These are phyloP conservation scores for Marasmarcha lunaedactyla DNA, from an alignment of 2,888 invertebrate genomes.

Conservation along the genomic window DNA sequence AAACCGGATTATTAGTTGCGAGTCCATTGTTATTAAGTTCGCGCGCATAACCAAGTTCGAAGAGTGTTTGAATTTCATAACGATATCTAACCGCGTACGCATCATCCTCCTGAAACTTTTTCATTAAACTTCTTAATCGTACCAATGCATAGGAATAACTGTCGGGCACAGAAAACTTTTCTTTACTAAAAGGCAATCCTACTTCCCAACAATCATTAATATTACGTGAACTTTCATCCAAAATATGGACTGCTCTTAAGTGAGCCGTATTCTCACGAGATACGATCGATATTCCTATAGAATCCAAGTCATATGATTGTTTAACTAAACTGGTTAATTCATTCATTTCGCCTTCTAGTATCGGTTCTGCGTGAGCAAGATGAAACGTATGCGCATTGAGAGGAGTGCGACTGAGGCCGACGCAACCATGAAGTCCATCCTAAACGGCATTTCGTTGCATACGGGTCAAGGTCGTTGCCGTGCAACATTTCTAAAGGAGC, in stretches of 20 bases:
- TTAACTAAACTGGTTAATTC: slow-evolving; percentile 14
- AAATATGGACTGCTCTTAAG: slow-evolving; percentile 12
- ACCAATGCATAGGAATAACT: slow-evolving; percentile 11
- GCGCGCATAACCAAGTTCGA: slow-evolving; percentile 14
- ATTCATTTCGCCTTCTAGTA: slow-evolving; percentile 1
- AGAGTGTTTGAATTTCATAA: slow-evolving; percentile 11
- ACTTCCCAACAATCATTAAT: slow-evolving; percentile 15
- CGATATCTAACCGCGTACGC: slow-evolving; percentile 11
- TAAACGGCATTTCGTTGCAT: slow-evolving; percentile 12
- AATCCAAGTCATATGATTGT: slow-evolving; percentile 14
- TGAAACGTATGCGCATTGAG: slow-evolving; percentile 9
- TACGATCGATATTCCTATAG: slow-evolving; percentile 16
- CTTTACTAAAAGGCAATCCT: slow-evolving; percentile 14
- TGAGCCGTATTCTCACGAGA: slow-evolving; percentile 16
- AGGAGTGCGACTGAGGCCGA: slow-evolving; percentile 11
- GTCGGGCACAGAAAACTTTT: slow-evolving; percentile 13
- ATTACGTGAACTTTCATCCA: slow-evolving; percentile 15
- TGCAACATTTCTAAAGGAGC: slow-evolving; percentile 12
- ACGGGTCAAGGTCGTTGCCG: slow-evolving; percentile 12
- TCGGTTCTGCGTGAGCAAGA: slow-evolving; percentile 10
- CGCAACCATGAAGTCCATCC: slow-evolving; percentile 15
- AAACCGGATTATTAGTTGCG: slow-evolving; percentile 9
- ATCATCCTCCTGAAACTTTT: slow-evolving; percentile 7
- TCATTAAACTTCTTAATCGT: slow-evolving; percentile 9
- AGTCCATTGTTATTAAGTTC: slow-evolving; percentile 12